Evolutionary conservation across 1,140 invertebrate species (phyloP), one percentile per base, ranked within the genome.

Genomic region (Meteorus sp.): DNA sequence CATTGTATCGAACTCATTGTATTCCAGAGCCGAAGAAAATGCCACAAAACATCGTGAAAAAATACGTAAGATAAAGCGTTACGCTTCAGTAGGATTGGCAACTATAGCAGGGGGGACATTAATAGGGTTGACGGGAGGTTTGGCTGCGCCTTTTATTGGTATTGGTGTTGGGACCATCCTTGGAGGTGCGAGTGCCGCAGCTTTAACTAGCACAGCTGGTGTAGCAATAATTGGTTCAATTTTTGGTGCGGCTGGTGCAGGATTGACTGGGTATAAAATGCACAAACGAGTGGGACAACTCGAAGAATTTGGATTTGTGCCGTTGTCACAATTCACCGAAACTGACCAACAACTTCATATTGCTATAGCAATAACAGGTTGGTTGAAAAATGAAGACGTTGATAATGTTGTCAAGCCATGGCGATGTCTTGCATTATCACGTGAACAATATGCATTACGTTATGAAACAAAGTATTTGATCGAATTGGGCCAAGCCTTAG

Each of bases 401-500:
- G 74, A 77, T 8, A 78, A 81, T 60, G 82, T 86, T 60, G 77
- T 73, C 22, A 69, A 76, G 51, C 85, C 86, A 0, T 91, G 89
- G 88, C 70, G 77, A 45, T 77, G 76, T 58, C 64, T 91, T 39
- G 76, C 81, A 27, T 78, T 85, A 56, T 85, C 86, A 9, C 65
- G 80, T 45, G 89, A 91, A 72, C 89, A 91, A 73, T 90, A 90
- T 74, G 84, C 82, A 59, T 67, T 91, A 2, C 78, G 82, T 60
- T 91, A 89, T 72, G 89, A 91, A 72, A 85, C 86, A 6, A 80
- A 83, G 55, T 89, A 90, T 71, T 73, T 91, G 2, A 63, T 84
- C n/a, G 83, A 88, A 68, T 66, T 89, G 19, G 88, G 88, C 3
- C 74, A 82, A 64, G 85, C 85, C 8, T 79, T 88, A 61, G 86